Percentiles rank a stretch among this genome's conserved stretches.
phyloP scores from a whole-genome alignment of 2,113 vertebrate species.

The Heterotis niloticus region DNA sequence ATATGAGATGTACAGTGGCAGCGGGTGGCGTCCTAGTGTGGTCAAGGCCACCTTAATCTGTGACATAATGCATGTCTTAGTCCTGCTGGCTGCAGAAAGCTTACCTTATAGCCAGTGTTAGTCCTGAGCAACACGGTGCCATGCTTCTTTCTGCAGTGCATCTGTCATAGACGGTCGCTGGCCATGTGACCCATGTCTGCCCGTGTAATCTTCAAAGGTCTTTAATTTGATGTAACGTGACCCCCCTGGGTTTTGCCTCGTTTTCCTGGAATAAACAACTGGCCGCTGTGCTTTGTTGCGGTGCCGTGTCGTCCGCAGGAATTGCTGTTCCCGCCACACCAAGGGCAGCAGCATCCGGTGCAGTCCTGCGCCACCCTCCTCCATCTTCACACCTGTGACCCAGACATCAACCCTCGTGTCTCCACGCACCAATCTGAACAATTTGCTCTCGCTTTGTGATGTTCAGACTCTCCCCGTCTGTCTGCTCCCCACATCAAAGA shows the following conservation, averaged over 20 bases:
- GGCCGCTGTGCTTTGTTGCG: too few relatives aligned
- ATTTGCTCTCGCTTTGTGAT: too few relatives aligned
- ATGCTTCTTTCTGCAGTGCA: too few relatives aligned
- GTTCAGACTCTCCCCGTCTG: neutral
- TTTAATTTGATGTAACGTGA: too few relatives aligned
- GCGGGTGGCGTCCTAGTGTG: neutral
- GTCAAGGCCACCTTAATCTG: neutral
- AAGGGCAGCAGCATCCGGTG: neutral
- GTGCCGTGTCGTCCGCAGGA: too few relatives aligned
- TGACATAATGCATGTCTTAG: neutral
- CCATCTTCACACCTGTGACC: neutral
- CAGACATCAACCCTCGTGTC: neutral
- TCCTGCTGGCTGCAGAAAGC: neutral
- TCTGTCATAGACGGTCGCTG: neutral
- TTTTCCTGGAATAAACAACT: too few relatives aligned
- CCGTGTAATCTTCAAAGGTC: too few relatives aligned
- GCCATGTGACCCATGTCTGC: neutral
- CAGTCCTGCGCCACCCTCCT: neutral
- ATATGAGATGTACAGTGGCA: too few relatives aligned
- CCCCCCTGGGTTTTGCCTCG: too few relatives aligned
- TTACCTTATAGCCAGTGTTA: neutral
- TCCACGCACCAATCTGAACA: too few relatives aligned
- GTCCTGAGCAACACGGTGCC: neutral
- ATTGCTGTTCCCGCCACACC: too few relatives aligned
- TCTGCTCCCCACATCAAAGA: slow-evolving; percentile 5